Evolutionary conservation across 23 tunicate species (phyloP), one percentile per base, ranked within the genome.

Genomic region (Styela plicata): DNA sequence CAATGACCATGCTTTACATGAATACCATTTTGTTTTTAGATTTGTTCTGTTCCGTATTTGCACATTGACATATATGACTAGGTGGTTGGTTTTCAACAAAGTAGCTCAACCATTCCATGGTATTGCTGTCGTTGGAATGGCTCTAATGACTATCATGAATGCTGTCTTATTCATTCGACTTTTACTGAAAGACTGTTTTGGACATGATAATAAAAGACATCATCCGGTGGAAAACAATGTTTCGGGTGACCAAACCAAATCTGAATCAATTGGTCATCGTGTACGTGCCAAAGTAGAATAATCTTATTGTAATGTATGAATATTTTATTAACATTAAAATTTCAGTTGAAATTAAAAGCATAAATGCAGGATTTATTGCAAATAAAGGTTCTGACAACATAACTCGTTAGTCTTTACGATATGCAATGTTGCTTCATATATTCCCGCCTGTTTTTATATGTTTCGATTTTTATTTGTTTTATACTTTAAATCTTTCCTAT

Each of bases 111-210:
- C 77, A 19, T 63, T 69, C 20, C 84, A 81, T 66, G 44, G 79
- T 21, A 69, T 69, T 70, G 98, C 93, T 21, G 69, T 85, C 18
- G 31, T 85, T 34, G 98, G 98, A 7, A 83, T 88, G 93, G 36
- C 70, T 23, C 52, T 80, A 20, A 93, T 93, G 92, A 88, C 84
- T 10, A 63, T 88, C 7, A 82, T 93, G 64, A 93, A 93, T 36
- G 74, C 78, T 1, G 63, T 88, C 29, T 80, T 93, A 74, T 86
- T 93, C 82, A 83, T 79, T 36, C 79, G 98, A 5, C 36, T 91
- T 27, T 64, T 91, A 31, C 82, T 83, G 37, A 86, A 82, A 70
- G 97, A 91, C 63, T 91, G 33, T 53, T 44, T 76, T 26, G 81
- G 81, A 25, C 36, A 53, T 21, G 81, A 76, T 1, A 28, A 67